These are phyloP conservation scores for Irena cyanogastra DNA, from an alignment of 2,113 vertebrate species.

Conservation along the genomic window DNA sequence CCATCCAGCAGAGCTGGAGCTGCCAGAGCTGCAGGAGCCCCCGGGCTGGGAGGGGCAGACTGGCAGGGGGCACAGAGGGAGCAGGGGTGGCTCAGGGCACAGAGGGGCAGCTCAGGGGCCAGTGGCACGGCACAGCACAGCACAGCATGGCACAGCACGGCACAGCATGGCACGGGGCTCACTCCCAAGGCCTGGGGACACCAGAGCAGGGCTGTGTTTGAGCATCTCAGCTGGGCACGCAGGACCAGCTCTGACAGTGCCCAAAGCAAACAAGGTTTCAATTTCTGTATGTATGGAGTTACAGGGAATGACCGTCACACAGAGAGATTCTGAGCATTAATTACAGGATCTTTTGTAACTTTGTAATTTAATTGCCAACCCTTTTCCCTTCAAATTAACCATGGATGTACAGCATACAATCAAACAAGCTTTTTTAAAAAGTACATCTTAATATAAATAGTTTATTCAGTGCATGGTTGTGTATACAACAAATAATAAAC, in stretches of 20 bases:
- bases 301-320: background rate
- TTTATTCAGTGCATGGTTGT: conserved; percentile 98
- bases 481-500: conserved; percentile 99
- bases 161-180: background rate
- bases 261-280: background rate
- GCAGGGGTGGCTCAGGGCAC: background rate
- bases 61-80: background rate
- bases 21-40: background rate
- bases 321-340: background rate
- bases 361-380: background rate
- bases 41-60: too few species aligned
- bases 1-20: background rate
- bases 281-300: background rate
- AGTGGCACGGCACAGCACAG: background rate
- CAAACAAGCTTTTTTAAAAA: conserved; percentile 76
- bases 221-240: background rate
- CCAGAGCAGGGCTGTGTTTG: background rate
- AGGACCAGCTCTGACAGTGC: background rate
- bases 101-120: background rate
- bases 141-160: background rate
- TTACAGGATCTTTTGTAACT: background rate
- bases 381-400: background rate
- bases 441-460: conserved; percentile 91
- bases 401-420: background rate
- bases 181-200: background rate